phyloP scores from a whole-genome alignment of 1,140 invertebrate genomes.

The Ephestia elutella region DNA sequence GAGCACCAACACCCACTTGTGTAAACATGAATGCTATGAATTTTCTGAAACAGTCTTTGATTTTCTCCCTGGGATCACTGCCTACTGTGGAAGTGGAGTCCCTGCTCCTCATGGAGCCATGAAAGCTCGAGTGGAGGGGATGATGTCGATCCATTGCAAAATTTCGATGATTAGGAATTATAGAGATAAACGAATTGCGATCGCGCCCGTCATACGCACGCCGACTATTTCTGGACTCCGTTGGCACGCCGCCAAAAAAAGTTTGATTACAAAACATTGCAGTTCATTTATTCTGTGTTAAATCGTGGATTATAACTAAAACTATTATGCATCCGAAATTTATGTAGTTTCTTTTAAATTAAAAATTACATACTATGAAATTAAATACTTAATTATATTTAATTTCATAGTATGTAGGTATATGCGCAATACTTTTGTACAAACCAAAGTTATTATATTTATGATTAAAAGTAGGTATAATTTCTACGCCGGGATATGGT shows the following conservation, averaged over 20 bases:
- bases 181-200: constrained; percentile 20
- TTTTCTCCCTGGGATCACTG: constrained; percentile 80
- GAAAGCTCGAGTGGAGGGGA: constrained; percentile 48
- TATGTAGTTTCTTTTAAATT: too few species aligned
- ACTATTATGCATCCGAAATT: too few species aligned
- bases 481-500: too few species aligned
- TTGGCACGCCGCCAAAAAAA: constrained; percentile 44
- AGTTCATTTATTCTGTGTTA: too few species aligned
- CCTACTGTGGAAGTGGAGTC: constrained; percentile 81
- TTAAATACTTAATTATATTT: too few species aligned
- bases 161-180: not conserved
- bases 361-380: too few species aligned
- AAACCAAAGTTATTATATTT: too few species aligned
- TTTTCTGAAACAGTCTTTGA: constrained; percentile 89
- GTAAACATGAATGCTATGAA: constrained; percentile 93
- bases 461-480: too few species aligned
- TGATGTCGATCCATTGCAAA: constrained; percentile 51
- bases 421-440: too few species aligned
- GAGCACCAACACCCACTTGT: constrained; percentile 94
- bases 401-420: too few species aligned
- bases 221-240: constrained; percentile 52
- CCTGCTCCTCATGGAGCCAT: constrained; percentile 77
- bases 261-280: constrained; percentile 26
- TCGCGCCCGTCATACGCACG: constrained; percentile 14
- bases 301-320: too few species aligned